These are phyloP conservation scores for Pseudomyrmex dendroicus DNA, from an alignment of 1,140 invertebrate genomes.

Conservation along the genomic window DNA sequence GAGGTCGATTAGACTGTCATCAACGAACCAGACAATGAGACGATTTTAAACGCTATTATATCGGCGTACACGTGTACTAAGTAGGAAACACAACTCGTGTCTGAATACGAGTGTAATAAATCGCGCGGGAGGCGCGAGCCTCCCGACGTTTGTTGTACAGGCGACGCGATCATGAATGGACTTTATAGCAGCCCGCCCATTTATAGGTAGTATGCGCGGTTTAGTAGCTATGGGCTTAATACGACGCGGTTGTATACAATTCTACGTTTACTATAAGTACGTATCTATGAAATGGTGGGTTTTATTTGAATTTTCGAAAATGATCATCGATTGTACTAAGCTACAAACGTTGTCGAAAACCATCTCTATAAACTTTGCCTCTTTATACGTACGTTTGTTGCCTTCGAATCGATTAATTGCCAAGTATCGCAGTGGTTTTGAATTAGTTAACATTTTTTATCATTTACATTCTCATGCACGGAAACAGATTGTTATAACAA, in stretches of 20 bases:
- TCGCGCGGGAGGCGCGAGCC: constrained; percentile 73
- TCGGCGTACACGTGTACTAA: constrained; percentile 38
- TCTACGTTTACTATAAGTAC: constrained; percentile 70
- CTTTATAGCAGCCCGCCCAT: constrained; percentile 77
- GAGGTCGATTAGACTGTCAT: constrained; percentile 44
- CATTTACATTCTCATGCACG: neutral
- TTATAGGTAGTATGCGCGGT: constrained; percentile 75
- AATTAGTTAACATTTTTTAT: constrained; percentile 2
- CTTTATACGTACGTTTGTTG: neutral
- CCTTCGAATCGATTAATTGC: constrained; percentile 62
- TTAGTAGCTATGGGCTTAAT: constrained; percentile 76
- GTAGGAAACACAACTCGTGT: constrained; percentile 55
- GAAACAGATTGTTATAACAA: neutral
- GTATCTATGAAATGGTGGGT: constrained; percentile 64
- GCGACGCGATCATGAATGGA: constrained; percentile 79
- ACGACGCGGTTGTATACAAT: constrained; percentile 73
- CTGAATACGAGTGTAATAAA: constrained; percentile 68
- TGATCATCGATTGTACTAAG: constrained; percentile 27
- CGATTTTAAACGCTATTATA: constrained; percentile 13
- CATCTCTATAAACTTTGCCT: neutral
- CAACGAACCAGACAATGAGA: constrained; percentile 40
- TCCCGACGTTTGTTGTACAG: constrained; percentile 73
- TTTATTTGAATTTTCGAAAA: constrained; percentile 55
- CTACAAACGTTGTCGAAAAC: neutral
- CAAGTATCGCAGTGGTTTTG: constrained; percentile 64